Evolutionary conservation across 1,140 invertebrate genomes (phyloP).

Genomic region (Chironomus striatipennis): DNA sequence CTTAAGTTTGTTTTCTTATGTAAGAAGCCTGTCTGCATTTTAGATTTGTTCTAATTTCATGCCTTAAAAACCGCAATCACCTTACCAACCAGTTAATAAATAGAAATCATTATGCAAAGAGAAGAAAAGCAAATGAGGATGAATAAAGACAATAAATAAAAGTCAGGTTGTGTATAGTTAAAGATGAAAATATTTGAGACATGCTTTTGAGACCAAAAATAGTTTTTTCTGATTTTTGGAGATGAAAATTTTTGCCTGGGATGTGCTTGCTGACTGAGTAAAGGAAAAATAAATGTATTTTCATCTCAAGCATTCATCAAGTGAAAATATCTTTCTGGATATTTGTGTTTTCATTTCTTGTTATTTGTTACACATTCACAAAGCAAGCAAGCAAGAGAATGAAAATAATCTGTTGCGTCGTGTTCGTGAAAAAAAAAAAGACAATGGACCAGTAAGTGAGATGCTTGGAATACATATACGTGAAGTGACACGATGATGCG

Average conservation of each 20-base stretch:
- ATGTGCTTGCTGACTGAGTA: neutral
- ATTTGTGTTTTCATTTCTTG: neutral
- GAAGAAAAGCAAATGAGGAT: no score
- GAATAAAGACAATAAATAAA: neutral
- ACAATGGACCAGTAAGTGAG: neutral
- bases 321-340: neutral
- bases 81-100: no score
- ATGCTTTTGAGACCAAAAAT: neutral
- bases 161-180: neutral
- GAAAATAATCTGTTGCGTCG: no score
- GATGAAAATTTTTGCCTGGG: neutral
- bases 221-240: constrained; percentile 10
- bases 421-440: neutral
- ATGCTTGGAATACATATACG: neutral
- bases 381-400: neutral
- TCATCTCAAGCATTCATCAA: neutral
- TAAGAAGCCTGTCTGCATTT: neutral
- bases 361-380: neutral
- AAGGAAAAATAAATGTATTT: constrained; percentile 6
- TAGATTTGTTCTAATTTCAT: neutral
- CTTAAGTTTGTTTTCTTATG: neutral
- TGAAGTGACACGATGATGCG: neutral
- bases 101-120: no score
- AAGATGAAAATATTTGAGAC: neutral
- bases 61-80: neutral